Evolutionary conservation across 1,140 invertebrate species (phyloP), one percentile per base, ranked within the genome.

Genomic region (Phymorhynchus buccinoides): DNA sequence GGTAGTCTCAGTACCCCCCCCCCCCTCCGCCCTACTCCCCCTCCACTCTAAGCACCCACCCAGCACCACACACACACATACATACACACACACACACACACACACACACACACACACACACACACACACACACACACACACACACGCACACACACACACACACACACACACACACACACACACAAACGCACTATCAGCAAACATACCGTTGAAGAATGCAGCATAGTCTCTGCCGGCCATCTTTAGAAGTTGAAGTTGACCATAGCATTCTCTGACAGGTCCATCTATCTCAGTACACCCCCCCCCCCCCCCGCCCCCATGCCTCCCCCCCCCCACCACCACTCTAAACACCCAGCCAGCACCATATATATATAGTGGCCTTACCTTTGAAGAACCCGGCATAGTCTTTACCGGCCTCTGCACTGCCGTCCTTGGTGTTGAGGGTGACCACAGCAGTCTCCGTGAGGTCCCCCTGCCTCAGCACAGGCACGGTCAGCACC

Each of bases 381-480:
- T 80, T 88, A 94, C 94, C 92, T 90, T 89, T 93, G 68, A 92
- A 92, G 41, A 93, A 88, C 6, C 90, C 90, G 79, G 92, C 88
- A 84, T 94, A 94, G 88, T 94, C 94, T 42, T 88, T 88, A 18
- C 92, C 93, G 71, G 93, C 89, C 68, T 89, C 89, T 32, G 94
- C 94, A 35, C 93, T 93, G 9, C 93, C 94, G 89, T 94, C 93
- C 80, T 92, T 92, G 2, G 94, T 94, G 79, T 91, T 89, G n/a
- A 94, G 90, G 56, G 91, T 86, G 27, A 94, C 90, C 39, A 91
- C 88, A 4, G 93, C 93, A 1, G 90, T 91, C 81, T 91, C 88
- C 16, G 91, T 92, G 18, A 92, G 85, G 88, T 94, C 94, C 27
- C 94, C 94, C 1, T 88, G 83, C 41, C 94, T 88, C 14, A 93